These are phyloP conservation scores for Drosophila neonasuta DNA, from an alignment of 2,888 invertebrate genomes.

Conservation along the genomic window DNA sequence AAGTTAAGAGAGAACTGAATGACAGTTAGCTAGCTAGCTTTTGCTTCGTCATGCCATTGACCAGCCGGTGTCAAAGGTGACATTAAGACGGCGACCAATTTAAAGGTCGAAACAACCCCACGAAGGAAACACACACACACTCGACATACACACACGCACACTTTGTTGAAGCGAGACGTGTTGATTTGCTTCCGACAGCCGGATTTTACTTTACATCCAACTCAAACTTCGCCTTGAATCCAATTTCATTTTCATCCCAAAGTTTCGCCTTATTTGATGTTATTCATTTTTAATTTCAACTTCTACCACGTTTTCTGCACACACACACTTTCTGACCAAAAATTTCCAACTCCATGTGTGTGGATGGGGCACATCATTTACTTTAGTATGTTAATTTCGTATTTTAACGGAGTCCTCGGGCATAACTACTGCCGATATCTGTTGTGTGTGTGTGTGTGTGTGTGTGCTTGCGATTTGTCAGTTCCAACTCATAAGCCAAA, in stretches of 20 bases:
- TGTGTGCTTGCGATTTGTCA: conserved; percentile 61
- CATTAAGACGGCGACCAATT: conserved; percentile 50
- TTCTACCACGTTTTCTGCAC: conserved; percentile 29
- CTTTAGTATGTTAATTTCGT: conserved; percentile 70
- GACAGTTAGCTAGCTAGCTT: conserved; percentile 9
- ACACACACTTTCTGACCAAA: conserved; percentile 30
- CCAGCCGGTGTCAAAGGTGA: conserved; percentile 66
- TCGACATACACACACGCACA: background rate
- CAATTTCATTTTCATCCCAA: conserved; percentile 32
- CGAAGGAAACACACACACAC: conserved; percentile 1
- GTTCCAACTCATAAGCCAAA: conserved; percentile 81
- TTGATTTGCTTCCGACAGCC: conserved; percentile 53
- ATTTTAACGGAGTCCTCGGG: conserved; percentile 37
- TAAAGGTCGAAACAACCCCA: conserved; percentile 18
- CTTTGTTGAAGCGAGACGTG: conserved; percentile 35
- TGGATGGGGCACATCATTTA: conserved; percentile 42
- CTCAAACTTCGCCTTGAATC: conserved; percentile 42
- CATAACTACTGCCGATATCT: background rate
- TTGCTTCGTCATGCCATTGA: conserved; percentile 54
- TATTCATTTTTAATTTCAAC: conserved; percentile 65
- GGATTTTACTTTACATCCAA: conserved; percentile 30
- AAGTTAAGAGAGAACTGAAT: conserved; percentile 2
- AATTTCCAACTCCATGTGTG: conserved; percentile 10
- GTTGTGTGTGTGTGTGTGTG: background rate
- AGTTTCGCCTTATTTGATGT: conserved; percentile 49